These are phyloP conservation scores for Myotis lucifugus DNA, from an alignment of 2,113 vertebrate genomes.

Conservation along the genomic window DNA sequence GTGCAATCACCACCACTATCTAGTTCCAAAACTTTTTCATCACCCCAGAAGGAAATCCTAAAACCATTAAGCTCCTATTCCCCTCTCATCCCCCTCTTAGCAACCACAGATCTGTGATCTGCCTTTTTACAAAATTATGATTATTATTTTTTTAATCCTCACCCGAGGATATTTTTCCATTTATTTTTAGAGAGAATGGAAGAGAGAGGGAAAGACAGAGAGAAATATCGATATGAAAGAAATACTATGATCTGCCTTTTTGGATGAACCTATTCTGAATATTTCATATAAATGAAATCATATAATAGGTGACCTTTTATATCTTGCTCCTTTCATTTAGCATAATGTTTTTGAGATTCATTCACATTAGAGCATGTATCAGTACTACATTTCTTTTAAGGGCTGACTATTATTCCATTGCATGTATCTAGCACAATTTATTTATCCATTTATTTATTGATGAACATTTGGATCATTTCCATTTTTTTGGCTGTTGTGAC, in stretches of 20 bases:
- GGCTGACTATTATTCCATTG: background rate
- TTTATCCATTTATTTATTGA: background rate
- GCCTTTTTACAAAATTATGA: background rate
- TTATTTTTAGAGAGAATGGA: too few species aligned
- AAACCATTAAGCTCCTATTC: background rate
- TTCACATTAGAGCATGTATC: background rate
- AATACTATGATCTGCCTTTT: background rate
- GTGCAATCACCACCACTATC: background rate
- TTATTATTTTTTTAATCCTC: too few species aligned
- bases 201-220: too few species aligned
- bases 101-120: background rate
- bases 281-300: background rate
- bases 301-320: background rate
- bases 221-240: too few species aligned
- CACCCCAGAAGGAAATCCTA: background rate
- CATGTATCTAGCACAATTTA: background rate
- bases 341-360: background rate
- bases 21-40: background rate
- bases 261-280: background rate
- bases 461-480: background rate
- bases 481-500: background rate
- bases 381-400: background rate
- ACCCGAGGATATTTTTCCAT: too few species aligned
- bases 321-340: background rate
- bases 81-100: accelerated